Evolutionary conservation across 2,797 vertebrate genomes (phyloP).

Genomic region (Staurois parvus): DNA sequence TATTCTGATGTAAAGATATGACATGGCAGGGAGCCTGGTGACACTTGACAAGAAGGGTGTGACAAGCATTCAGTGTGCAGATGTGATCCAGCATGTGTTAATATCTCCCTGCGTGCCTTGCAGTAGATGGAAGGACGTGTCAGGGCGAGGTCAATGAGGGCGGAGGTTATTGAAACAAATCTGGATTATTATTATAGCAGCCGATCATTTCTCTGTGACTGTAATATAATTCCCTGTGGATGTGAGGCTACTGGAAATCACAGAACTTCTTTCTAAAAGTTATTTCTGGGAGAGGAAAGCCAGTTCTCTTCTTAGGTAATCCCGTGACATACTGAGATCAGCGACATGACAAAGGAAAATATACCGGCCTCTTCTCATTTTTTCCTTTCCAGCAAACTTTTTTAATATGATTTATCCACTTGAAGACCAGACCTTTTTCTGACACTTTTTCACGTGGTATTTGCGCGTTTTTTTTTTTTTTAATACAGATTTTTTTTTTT

Average conservation of each 20-base stretch:
- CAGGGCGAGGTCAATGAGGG: slow-evolving; percentile 43
- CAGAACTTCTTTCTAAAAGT: background rate
- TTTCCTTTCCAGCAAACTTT: background rate
- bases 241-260: slow-evolving; percentile 23
- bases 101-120: slow-evolving; percentile 1
- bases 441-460: no score
- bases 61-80: background rate
- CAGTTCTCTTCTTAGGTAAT: background rate
- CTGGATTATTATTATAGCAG: slow-evolving; percentile 22
- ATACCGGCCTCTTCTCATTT: background rate
- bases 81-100: slow-evolving; percentile 7
- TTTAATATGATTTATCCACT: no score
- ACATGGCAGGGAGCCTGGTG: background rate
- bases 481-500: no score
- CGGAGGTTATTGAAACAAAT: slow-evolving; percentile 41
- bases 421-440: no score
- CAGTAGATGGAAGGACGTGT: slow-evolving; percentile 33
- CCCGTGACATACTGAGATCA: background rate
- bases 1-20: background rate
- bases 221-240: slow-evolving; percentile 23
- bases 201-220: slow-evolving; percentile 18
- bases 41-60: slow-evolving; percentile 3
- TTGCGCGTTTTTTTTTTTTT: no score
- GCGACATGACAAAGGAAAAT: background rate
- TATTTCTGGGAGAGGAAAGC: background rate